Evolutionary conservation across 2,888 invertebrate species (phyloP).

Genomic region (Brachypterus glaber): DNA sequence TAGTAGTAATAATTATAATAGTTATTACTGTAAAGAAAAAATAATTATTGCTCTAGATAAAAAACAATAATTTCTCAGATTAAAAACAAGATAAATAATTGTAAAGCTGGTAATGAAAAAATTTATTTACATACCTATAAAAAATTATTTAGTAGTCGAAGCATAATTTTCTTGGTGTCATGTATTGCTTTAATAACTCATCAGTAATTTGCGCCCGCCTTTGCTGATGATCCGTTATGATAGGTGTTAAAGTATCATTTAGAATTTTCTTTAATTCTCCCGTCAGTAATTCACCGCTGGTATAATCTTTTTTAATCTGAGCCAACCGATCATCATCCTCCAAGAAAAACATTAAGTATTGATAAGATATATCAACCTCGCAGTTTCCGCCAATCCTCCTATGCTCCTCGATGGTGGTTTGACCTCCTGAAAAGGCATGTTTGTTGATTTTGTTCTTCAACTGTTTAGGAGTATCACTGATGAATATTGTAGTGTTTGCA

Average conservation of each 20-base stretch:
- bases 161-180: constrained; percentile 70
- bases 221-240: constrained; percentile 76
- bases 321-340: constrained; percentile 85
- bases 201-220: constrained; percentile 73
- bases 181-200: constrained; percentile 71
- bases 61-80: too few species aligned
- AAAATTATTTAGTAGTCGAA: constrained; percentile 39
- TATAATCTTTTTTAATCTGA: constrained; percentile 59
- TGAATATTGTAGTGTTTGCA: constrained; percentile 81
- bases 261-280: constrained; percentile 91
- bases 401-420: constrained; percentile 88
- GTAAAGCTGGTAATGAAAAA: too few species aligned
- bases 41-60: too few species aligned
- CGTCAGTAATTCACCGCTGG: constrained; percentile 80
- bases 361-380: constrained; percentile 89
- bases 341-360: constrained; percentile 89
- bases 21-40: too few species aligned
- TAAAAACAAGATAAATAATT: too few species aligned
- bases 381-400: constrained; percentile 86
- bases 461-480: constrained; percentile 92
- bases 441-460: constrained; percentile 95
- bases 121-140: constrained; percentile 6
- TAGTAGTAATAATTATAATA: too few species aligned
- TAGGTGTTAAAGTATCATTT: constrained; percentile 67
- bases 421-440: constrained; percentile 97